Conservation (phyloP, 2,113 vertebrate species). For the Perca schrenkii region DNA sequence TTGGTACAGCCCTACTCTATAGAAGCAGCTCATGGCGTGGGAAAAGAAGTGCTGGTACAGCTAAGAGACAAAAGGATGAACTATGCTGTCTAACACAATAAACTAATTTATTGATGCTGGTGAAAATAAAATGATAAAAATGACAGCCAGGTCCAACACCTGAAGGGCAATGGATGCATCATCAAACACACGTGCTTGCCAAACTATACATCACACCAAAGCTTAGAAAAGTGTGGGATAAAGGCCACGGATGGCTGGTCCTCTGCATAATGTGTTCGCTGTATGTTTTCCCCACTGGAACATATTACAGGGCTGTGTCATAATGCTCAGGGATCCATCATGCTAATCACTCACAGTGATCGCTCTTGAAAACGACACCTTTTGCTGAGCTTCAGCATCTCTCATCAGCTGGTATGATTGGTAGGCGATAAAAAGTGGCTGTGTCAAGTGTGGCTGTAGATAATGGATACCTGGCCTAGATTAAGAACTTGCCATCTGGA, state of each 20-base stretch:
- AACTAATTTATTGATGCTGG: slow-evolving; percentile 61
- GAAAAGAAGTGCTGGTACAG: slow-evolving; percentile 28
- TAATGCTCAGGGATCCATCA: slow-evolving; percentile 54
- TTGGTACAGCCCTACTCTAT: background rate
- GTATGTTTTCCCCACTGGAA: slow-evolving; percentile 56
- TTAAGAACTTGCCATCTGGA: slow-evolving; percentile 71
- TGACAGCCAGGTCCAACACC: slow-evolving; percentile 55
- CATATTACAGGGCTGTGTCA: slow-evolving; percentile 47
- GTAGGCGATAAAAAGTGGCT: slow-evolving; percentile 67
- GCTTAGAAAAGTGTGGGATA: slow-evolving; percentile 14
- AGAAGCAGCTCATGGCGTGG: slow-evolving; percentile 16
- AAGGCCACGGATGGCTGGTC: slow-evolving; percentile 37
- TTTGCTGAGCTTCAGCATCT: slow-evolving; percentile 45
- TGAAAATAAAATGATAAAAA: slow-evolving; percentile 64
- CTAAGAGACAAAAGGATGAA: slow-evolving; percentile 51
- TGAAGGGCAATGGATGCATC: slow-evolving; percentile 72
- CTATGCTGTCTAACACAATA: slow-evolving; percentile 48
- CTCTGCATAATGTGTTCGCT: slow-evolving; percentile 52
- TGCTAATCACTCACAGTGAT: slow-evolving; percentile 59
- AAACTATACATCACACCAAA: slow-evolving; percentile 58
- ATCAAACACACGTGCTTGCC: slow-evolving; percentile 17
- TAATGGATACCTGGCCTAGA: slow-evolving; percentile 68
- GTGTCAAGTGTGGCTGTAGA: slow-evolving; percentile 61
- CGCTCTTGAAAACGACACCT: slow-evolving; percentile 49
- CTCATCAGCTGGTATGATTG: slow-evolving; percentile 55